Base-by-base conservation (phyloP, 2,888 invertebrate genomes). In the Auanema sp. region DNA sequence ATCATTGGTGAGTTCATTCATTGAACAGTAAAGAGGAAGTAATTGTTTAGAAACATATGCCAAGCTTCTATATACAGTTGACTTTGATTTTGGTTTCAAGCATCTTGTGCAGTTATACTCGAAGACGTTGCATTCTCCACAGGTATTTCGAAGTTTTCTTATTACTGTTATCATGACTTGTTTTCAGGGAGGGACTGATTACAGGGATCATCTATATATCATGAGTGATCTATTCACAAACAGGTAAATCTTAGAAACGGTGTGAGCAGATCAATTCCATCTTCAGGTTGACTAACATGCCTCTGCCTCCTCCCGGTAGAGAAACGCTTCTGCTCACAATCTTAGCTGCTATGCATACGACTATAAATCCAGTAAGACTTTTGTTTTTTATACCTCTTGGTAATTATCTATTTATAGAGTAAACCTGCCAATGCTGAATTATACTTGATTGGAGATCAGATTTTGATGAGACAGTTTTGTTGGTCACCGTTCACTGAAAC, bases 381-480 rank as follows among this genome's bases (percentile, higher is more conserved):
- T n/a, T n/a, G n/a, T n/a, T n/a, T n/a, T n/a, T n/a, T n/a, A n/a
- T n/a, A n/a, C n/a, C n/a, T n/a, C n/a, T n/a, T n/a, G n/a, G n/a
- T 18, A 52, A 24, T 6, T 11, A 18, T 18, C 10, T 5, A 5
- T n/a, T 5, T 52, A 5, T 10, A 14, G 55, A 50, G 49, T 21
- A 21, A 16, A 14, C 25, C n/a, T 33, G 24, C 57, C 41, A 21
- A 56, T 10, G 14, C 33, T 0, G 62, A 74, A 55, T 54, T 74
- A 18, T 71, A 72, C 47, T 56, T 66, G 4, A 50, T 70, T 2
- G 47, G 70, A 23, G 76, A 76, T 51, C 70, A 70, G 44, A 59
- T 63, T 21, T 49, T 72, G 11, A 65, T 76, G 59, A 58, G 75
- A n/a, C 49, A 69, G 21, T 69, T 68, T 63, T 63, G 65, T 24